Base-by-base conservation (phyloP, 2,113 vertebrate genomes). In the Nematolebias whitei region DNA sequence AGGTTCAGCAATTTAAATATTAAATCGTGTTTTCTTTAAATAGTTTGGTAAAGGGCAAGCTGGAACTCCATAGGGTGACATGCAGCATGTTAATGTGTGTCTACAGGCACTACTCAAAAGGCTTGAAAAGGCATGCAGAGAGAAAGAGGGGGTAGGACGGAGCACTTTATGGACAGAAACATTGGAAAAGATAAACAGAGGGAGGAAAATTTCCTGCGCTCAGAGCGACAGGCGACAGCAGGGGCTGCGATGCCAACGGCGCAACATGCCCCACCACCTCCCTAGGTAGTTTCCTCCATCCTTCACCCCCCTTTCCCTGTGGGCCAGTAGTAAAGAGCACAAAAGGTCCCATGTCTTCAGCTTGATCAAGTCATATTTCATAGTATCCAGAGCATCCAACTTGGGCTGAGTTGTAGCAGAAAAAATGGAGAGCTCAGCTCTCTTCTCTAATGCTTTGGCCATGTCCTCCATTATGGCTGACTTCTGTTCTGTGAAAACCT, bases 11-110 rank as follows among this genome's bases (percentile, higher is more conserved):
- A 72, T 76, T 85, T 75, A 81, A 85, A 70, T 55, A 76, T 24
- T 45, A 57, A 86, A 82, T 58, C 13, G 2, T 48, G 51, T 71
- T 84, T 80, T 71, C 78, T 86, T 82, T 88, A 88, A 89, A 81
- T 88, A 88, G 86, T 83, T 80, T 83, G 79, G 87, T 85, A 85
- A 85, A 86, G 87, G 86, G 85, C 86, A 88, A 87, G 82, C 87
- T 87, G 77, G 80, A 78, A 80, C 83, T 85, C 81, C 82, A 79
- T 75, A 74, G 69, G 66, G 85, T 79, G 76, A 85, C 90, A 89
- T 91, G 90, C 87, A 82, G 86, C 67, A 76, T 83, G 85, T 80
- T 82, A 83, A 90, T 87, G 78, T 87, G 79, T 74, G 63, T 86
- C 89, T 89, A 87, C 85, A 87, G 85, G 87, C 79, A 83, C 85